A percentile compares a stretch with the other conserved stretches of the same genome.
These are phyloP conservation scores for Macaca mulatta DNA, from an alignment of 2,113 vertebrate species.

Conservation along the genomic window DNA sequence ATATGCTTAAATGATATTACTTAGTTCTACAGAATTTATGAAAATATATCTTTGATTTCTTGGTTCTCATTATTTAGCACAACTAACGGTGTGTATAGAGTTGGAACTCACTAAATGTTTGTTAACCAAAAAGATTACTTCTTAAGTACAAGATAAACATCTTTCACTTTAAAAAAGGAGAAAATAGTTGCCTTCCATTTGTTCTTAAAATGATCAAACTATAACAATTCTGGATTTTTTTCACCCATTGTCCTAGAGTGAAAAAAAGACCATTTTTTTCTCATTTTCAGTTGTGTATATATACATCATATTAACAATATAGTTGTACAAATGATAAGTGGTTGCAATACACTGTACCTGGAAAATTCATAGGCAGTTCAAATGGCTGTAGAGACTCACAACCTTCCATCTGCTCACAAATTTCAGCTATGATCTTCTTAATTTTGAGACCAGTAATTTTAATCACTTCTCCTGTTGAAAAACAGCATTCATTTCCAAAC, in stretches of 20 bases:
- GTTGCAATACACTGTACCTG: constrained; percentile 82
- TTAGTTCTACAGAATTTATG: background rate
- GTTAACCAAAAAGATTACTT: constrained; percentile 16
- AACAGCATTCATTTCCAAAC: constrained; percentile 87
- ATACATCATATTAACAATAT: background rate
- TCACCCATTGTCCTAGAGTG: background rate
- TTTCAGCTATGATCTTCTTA: constrained; percentile 86
- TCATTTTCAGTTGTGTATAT: background rate
- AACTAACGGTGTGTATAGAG: background rate
- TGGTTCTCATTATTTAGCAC: background rate
- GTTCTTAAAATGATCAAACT: background rate
- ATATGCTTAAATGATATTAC: background rate
- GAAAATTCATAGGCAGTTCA: constrained; percentile 88
- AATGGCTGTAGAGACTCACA: constrained; percentile 73
- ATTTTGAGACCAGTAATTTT: constrained; percentile 89
- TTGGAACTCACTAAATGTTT: background rate
- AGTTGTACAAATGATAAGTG: background rate
- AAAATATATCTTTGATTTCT: background rate
- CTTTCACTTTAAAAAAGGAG: background rate
- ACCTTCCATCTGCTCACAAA: constrained; percentile 75
- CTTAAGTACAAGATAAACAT: background rate
- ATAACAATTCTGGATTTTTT: background rate
- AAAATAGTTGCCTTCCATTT: background rate
- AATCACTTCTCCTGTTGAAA: constrained; percentile 90
- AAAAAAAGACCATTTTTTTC: background rate